Evolutionary conservation across 1,140 invertebrate genomes (phyloP).

Genomic region (Odontomachus brunneus): DNA sequence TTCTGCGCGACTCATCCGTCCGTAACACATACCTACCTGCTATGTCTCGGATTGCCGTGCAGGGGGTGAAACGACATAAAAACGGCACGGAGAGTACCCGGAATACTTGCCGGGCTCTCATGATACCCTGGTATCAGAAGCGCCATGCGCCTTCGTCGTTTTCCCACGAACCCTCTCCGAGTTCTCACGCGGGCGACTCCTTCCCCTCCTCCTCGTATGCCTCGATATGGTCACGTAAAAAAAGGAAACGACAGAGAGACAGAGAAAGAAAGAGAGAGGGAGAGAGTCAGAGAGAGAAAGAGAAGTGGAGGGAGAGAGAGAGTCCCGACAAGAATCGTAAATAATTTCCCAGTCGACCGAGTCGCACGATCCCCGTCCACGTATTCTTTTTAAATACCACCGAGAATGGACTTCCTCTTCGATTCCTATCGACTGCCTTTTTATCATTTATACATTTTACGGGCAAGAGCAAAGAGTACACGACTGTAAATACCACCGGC

Average conservation of each 20-base stretch:
- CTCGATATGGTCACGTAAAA: conserved; percentile 10
- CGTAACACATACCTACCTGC: neutral
- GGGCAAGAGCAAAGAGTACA: neutral
- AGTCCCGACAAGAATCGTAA: conserved; percentile 43
- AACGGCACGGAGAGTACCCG: neutral
- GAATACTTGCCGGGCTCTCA: conserved; percentile 55
- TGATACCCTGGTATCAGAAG: conserved; percentile 82
- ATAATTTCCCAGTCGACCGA: conserved; percentile 37
- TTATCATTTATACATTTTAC: neutral
- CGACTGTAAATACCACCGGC: neutral
- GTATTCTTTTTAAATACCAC: conserved; percentile 14
- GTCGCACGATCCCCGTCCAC: conserved; percentile 27
- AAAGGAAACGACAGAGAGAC: neutral
- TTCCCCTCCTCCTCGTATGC: conserved; percentile 40
- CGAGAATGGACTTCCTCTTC: conserved; percentile 5
- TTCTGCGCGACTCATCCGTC: no score
- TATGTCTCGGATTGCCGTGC: neutral
- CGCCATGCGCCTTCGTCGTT: conserved; percentile 83
- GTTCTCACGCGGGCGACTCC: conserved; percentile 81
- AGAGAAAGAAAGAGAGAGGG: neutral
- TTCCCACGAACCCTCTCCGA: conserved; percentile 83
- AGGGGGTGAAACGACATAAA: conserved; percentile 24
- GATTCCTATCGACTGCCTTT: neutral
- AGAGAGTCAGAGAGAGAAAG: neutral
- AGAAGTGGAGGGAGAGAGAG: neutral